Evolutionary conservation across 2,113 vertebrate species (phyloP), one percentile per base, ranked within the genome.

Genomic region (Dissostichus mawsoni): DNA sequence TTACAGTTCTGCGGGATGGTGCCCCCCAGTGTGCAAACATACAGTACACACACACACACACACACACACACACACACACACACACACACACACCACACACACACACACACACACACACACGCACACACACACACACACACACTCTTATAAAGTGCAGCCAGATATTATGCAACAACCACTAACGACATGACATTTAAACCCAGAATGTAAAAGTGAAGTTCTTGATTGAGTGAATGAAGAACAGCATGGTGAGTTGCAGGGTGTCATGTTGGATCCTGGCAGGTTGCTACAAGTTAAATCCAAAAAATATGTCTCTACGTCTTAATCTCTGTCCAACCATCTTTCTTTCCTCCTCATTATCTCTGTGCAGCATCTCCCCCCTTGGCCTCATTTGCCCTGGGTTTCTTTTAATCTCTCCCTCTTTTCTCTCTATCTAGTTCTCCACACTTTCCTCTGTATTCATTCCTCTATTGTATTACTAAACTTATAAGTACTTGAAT

Each of bases 101-200:
- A 29, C 25, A 29, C 25, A 29, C 25, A 29, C 25, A 23, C 23
- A 23, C 23, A 23, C 23, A 23, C 23, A 23, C 23, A 23, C 23
- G 2, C 23, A 23, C 65, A 62, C 76, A 63, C n/a, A 69, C 68
- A 78, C 50, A 72, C 62, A 29, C 55, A 62, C 76, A 68, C 41
- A 72, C 17, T 44, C 7, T 8, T 52, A 11, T 2, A 11, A 17
- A 23, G 25, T 11, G 36, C 70, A 59, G 78, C 48, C 65, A 76
- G n/a, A 61, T 76, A 45, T 88, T 88, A 87, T 68, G 89, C 84
- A 91, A 90, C 64, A 44, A 8, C 29, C 72, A 17, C 62, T 81
- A 78, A 79, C 55, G 64, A 70, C 47, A 11, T 44, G 25, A 57
- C 76, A 69, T 55, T 16, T 18, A 11, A 87, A 78, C 58, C 85